These are phyloP conservation scores for Chromis chromis DNA, from an alignment of 2,797 vertebrate species.

Conservation along the genomic window DNA sequence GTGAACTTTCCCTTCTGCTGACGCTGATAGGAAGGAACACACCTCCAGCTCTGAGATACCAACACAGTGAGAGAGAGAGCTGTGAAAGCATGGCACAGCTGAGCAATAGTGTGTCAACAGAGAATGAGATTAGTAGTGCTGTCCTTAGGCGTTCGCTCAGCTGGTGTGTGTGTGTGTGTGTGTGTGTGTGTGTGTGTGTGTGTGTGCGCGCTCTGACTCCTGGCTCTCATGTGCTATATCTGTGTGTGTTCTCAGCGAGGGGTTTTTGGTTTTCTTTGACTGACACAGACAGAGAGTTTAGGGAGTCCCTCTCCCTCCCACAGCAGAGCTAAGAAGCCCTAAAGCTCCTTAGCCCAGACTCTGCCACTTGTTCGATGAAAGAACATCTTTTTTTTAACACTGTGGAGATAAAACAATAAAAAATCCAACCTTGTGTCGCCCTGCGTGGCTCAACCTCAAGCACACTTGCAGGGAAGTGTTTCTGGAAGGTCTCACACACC, in stretches of 20 bases:
- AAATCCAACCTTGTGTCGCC: constrained; percentile 13
- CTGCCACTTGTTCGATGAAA: constrained; percentile 65
- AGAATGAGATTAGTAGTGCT: constrained; percentile 74
- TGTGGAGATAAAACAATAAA: constrained; percentile 52
- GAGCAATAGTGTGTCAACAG: constrained; percentile 73
- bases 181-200: constrained; percentile 27
- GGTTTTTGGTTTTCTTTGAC: constrained; percentile 68
- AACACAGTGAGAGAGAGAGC: constrained; percentile 44
- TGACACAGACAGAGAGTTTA: constrained; percentile 67
- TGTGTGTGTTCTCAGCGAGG: constrained; percentile 64
- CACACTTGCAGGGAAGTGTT: constrained; percentile 5
- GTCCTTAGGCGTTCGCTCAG: constrained; percentile 60
- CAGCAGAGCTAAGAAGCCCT: constrained; percentile 61
- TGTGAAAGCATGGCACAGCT: constrained; percentile 57
- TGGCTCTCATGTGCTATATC: constrained; percentile 60
- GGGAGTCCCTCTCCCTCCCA: constrained; percentile 68
- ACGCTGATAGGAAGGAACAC: constrained; percentile 58
- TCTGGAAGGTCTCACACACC: constrained; percentile 6
- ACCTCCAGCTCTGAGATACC: constrained; percentile 54
- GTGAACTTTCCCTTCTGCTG: constrained; percentile 67
- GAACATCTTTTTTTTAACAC: constrained; percentile 40
- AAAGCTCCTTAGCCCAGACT: constrained; percentile 64
- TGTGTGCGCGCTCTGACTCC: constrained; percentile 23
- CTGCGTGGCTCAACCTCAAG: constrained; percentile 5
- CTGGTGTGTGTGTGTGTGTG: constrained; percentile 29